Base-by-base conservation (phyloP, 2,113 vertebrate species). In the Corythoichthys intestinalis region DNA sequence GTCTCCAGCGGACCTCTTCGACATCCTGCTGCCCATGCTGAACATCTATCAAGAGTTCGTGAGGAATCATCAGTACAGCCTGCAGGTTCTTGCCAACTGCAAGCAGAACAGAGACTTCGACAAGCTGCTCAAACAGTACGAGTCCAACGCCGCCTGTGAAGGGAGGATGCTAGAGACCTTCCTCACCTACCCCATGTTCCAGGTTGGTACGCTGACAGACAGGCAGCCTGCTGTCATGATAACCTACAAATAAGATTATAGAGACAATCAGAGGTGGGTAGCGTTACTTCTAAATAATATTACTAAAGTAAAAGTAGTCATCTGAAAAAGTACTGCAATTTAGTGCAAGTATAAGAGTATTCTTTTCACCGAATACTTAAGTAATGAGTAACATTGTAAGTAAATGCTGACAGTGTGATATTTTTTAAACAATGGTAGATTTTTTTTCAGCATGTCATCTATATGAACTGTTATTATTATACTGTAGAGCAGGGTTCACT, bases 1-100 rank as follows among this genome's bases (percentile, higher is more conserved):
- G 34, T 84, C 83, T 92, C 44, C 80, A 99, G 97, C 97, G 62
- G 97, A 99, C 80, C 93, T 98, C 20, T 99, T 99, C 85, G 97
- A 99, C 91, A 99, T 99, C 90, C 87, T 99, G 82, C 93, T 99
- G 83, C 97, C 97, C 2, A 98, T 99, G 97, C 91, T 99, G 89
- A 98, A 99, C 88, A 99, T 98, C 90, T 99, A 99, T 82, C 97
- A 98, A 92, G 97, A 99, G 87, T 98, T 99, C 94, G 96, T 99
- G 76, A 94, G 97, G 64, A 99, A 98, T 88, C 96, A 99, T 83
- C 97, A 99, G 70, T 99, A 98, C 80, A 99, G 97, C 86, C 93
- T 98, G 66, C 97, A 98, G 90, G 96, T 99, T 50, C 92, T 99
- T 66, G 96, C 97, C 83, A 98, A 98, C 90, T 99, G 97, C 84